These are phyloP conservation scores for Rhinogobius similis DNA, from an alignment of 2,113 vertebrate species.

Conservation along the genomic window DNA sequence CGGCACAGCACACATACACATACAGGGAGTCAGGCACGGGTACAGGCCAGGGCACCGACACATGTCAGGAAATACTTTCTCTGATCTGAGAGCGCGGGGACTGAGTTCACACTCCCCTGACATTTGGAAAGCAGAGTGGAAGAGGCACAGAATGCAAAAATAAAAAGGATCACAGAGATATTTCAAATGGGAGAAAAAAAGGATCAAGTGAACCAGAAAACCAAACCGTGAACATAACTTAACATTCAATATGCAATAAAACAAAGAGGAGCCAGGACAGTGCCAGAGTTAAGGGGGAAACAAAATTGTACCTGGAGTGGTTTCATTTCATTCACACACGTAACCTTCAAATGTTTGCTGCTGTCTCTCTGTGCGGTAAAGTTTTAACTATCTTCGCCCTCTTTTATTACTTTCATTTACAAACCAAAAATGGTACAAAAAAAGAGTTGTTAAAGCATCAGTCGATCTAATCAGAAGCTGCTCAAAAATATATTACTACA, in stretches of 20 bases:
- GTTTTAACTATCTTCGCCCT: no score
- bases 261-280: background rate
- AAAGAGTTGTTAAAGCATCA: background rate
- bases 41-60: constrained; percentile 71
- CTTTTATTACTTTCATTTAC: background rate
- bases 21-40: constrained; percentile 54
- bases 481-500: constrained; percentile 45
- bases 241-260: background rate
- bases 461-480: constrained; percentile 9
- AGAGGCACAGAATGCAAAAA: constrained; percentile 32
- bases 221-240: background rate
- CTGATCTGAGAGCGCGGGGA: constrained; percentile 64
- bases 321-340: background rate
- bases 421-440: background rate
- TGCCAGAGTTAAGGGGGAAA: background rate
- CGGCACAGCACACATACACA: constrained; percentile 61
- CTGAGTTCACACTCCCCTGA: constrained; percentile 44
- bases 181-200: constrained; percentile 17
- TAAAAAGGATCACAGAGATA: constrained; percentile 38
- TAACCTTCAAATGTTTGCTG: no score
- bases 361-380: no score
- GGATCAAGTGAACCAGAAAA: background rate
- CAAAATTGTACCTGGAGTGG: no score
- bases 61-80: constrained; percentile 75
- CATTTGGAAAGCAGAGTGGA: constrained; percentile 47